Evolutionary conservation across 2,888 invertebrate species (phyloP).

Genomic region (Meandrusa payeni): DNA sequence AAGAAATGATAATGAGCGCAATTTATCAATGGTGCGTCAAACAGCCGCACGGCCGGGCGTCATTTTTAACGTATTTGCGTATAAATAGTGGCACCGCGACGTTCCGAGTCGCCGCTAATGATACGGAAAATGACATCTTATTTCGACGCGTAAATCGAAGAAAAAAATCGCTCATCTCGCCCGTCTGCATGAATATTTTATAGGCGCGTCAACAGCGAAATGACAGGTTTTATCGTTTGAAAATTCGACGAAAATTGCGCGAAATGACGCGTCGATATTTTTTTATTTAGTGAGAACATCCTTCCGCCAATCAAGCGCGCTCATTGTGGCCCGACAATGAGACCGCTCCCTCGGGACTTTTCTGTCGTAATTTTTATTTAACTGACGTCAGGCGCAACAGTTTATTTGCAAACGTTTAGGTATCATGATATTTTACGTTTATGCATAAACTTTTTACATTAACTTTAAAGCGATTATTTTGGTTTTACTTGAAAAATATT

Average conservation of each 20-base stretch:
- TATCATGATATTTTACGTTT: slow-evolving; percentile 32
- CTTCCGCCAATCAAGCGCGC: slow-evolving; percentile 79
- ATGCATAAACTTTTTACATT: neutral
- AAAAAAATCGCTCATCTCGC: slow-evolving; percentile 79
- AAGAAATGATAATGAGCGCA: slow-evolving; percentile 69
- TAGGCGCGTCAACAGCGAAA: slow-evolving; percentile 80
- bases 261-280: slow-evolving; percentile 80
- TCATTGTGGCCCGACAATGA: slow-evolving; percentile 75
- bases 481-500: no score
- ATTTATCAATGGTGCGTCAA: slow-evolving; percentile 79
- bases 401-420: slow-evolving; percentile 57
- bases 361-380: slow-evolving; percentile 72
- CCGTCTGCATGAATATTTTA: slow-evolving; percentile 79
- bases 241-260: slow-evolving; percentile 78
- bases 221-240: slow-evolving; percentile 82
- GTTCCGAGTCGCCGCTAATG: slow-evolving; percentile 77
- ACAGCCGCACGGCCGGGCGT: slow-evolving; percentile 76
- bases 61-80: slow-evolving; percentile 80
- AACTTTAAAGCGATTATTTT: neutral
- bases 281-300: slow-evolving; percentile 80
- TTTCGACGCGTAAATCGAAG: slow-evolving; percentile 79
- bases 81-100: slow-evolving; percentile 76
- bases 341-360: slow-evolving; percentile 63
- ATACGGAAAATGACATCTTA: slow-evolving; percentile 82
- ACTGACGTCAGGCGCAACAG: slow-evolving; percentile 69